Percentiles rank a stretch among this genome's conserved stretches.
Evolutionary conservation across 2,888 invertebrate genomes (phyloP).

Genomic region (Leucoptera coffeella): DNA sequence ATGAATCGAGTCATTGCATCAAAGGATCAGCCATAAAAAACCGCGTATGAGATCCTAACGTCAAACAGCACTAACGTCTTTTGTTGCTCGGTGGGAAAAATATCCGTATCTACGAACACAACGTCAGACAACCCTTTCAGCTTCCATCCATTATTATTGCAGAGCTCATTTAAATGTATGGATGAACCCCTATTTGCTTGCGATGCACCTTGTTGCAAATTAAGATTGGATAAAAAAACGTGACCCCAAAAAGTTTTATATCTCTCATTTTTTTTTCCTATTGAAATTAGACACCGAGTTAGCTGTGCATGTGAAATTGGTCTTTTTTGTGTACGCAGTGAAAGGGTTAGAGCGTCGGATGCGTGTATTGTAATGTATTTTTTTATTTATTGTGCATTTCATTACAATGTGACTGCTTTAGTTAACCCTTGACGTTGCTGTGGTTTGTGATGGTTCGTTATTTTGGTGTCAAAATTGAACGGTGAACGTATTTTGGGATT

Average conservation of each 20-base stretch:
- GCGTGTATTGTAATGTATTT: slow-evolving; percentile 22
- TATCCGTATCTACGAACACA: too few relatives aligned
- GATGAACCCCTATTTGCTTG: slow-evolving; percentile 27
- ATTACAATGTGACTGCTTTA: slow-evolving; percentile 13
- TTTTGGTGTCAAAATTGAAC: slow-evolving; percentile 36
- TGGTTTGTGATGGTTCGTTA: slow-evolving; percentile 39
- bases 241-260: slow-evolving; percentile 47
- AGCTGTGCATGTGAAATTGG: slow-evolving; percentile 48
- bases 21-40: too few relatives aligned
- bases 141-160: slow-evolving; percentile 33
- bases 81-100: slow-evolving; percentile 35
- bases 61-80: slow-evolving; percentile 30
- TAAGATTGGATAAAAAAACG: slow-evolving; percentile 44
- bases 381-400: slow-evolving; percentile 13
- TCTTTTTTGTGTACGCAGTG: slow-evolving; percentile 30
- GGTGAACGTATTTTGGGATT: too few relatives aligned
- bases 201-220: slow-evolving; percentile 53
- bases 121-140: slow-evolving; percentile 20
- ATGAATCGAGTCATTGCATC: too few relatives aligned
- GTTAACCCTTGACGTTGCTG: slow-evolving; percentile 23
- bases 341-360: slow-evolving; percentile 31
- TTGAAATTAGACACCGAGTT: slow-evolving; percentile 51
- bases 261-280: slow-evolving; percentile 31
- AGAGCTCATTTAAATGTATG: slow-evolving; percentile 42
- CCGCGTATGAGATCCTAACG: too few relatives aligned